Evolutionary conservation across 2,888 invertebrate species (phyloP), one percentile per base, ranked within the genome.

Genomic region (Flabesymbios commensalis): DNA sequence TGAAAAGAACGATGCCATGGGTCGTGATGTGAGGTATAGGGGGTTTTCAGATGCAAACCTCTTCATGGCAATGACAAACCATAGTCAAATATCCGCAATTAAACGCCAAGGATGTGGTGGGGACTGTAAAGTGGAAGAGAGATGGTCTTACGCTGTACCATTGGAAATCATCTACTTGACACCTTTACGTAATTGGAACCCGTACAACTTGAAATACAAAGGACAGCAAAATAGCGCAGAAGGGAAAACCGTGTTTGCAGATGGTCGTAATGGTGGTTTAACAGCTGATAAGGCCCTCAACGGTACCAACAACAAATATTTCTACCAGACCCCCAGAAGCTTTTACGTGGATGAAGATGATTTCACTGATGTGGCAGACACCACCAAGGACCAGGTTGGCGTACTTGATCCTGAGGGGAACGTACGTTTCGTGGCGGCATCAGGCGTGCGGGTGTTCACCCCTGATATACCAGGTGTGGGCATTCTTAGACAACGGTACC

Each of bases 81-180:
- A 71, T 32, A 61, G 63, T 4, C 57, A 67, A 5, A 61, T 77
- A 3, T 71, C 72, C 0, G 59, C 68, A 17, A 60, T 72, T 43
- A 43, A 47, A 4, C 36, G 71, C 0, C 29, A 59, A n/a, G 26
- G 17, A 4, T 63, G 63, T 36, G 17, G 28, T 17, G 31, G 28
- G 17, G 26, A n/a, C 3, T 4, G 41, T 14, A 28, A 19, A 32
- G 22, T 28, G 33, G 36, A n/a, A 17, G 63, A 72, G 36, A 47
- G 71, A 36, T 71, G 67, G 51, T 68, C 75, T 3, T 76, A 73
- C 51, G 75, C 78, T 28, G 70, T 78, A 3, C 78, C 76, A 0
- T 61, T 78, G 31, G 78, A 78, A 57, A 64, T 78, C 29, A 63
- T 77, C 52, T 78, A 70, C 70, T 39, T 73, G 57, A 78, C 75